Conservation (phyloP, 2,113 vertebrate species). For the Oncorhynchus keta region DNA sequence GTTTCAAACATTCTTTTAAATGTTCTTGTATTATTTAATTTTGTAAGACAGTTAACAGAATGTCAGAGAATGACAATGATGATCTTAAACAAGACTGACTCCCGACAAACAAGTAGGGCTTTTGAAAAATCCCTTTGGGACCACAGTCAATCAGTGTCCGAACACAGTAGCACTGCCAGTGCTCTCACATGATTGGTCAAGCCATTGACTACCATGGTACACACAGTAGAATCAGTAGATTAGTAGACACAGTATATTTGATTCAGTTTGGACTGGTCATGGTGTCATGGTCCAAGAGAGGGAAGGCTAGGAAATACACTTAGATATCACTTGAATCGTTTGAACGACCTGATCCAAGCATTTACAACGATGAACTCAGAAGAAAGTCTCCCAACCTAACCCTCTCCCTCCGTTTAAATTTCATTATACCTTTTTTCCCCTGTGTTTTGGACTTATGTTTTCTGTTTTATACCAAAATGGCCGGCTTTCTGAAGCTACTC, state of each 20-base stretch:
- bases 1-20: background rate
- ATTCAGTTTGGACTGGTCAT: too few relatives aligned
- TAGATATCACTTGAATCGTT: too few relatives aligned
- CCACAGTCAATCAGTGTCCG: constrained; percentile 21
- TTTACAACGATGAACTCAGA: constrained; percentile 28
- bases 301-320: too few relatives aligned
- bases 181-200: background rate
- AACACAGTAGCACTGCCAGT: background rate
- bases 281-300: too few relatives aligned
- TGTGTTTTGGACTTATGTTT: constrained; percentile 25
- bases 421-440: constrained; percentile 39
- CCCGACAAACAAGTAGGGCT: background rate
- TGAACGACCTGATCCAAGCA: background rate
- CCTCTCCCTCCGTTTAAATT: constrained; percentile 14
- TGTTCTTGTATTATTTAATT: background rate
- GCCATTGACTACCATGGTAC: background rate
- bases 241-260: background rate
- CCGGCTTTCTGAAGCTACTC: constrained; percentile 57
- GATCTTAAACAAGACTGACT: background rate
- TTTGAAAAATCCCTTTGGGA: constrained; percentile 3
- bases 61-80: background rate
- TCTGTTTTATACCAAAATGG: constrained; percentile 39
- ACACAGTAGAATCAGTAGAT: background rate
- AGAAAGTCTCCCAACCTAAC: constrained; percentile 36
- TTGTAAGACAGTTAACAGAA: background rate